Base-by-base conservation (phyloP, 2,888 invertebrate genomes). In the Stenotaenia linearis region DNA sequence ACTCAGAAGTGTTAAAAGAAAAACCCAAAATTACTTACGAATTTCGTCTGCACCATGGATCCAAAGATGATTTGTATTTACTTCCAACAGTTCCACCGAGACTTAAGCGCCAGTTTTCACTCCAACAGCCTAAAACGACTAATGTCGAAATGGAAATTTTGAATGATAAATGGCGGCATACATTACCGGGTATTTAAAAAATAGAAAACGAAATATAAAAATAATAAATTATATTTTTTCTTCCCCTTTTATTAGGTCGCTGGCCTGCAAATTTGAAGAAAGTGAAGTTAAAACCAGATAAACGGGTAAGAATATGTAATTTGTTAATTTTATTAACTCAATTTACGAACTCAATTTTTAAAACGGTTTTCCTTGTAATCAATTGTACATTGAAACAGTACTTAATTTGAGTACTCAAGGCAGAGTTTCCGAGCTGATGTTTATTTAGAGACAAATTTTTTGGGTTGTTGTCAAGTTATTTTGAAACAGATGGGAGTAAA, bases 1-100 rank as follows among this genome's bases (percentile, higher is more conserved):
- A 75, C n/a, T 75, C 76, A 12, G 76, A 75, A 32, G 76, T 75
- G 30, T 37, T 28, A 10, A 75, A 75, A 32, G 76, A 75, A 32
- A 32, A 37, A 23, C 37, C 35, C 23, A 75, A 75, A 75, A 30
- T 74, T 32, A 74, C 75, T 74, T 32, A 28, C 28, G 3, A 28
- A n/a, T 32, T 74, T 18, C 12, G 76, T n/a, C 32, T 18, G 4
- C 23, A 18, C 25, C 37, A 10, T 21, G 35, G 40, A 28, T 77
- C 77, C 23, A 77, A 77, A 28, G 77, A 77, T 18, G 77, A 77
- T n/a, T 45, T 77, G 50, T 37, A 77, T 10, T 30, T 77, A 12
- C 28, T 35, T 23, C 77, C 77, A 12, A n/a, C 25, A 18, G 23
- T 28, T 10, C 50, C 50, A 18, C 45, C 77, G 40, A 35, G 50